Evolutionary conservation across 2,888 invertebrate genomes (phyloP).

Genomic region (Julus scandinavius): DNA sequence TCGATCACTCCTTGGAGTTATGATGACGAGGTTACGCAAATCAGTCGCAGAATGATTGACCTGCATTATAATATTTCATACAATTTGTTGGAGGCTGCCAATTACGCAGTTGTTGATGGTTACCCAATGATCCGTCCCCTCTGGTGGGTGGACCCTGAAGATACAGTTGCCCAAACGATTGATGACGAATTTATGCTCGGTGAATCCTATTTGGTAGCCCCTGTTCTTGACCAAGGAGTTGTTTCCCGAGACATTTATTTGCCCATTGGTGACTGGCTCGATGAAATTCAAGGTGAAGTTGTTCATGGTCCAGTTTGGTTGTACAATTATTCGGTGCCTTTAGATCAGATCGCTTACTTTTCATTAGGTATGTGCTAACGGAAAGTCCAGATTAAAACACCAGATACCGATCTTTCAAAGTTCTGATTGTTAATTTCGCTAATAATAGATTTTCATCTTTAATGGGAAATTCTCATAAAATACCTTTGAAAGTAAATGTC

Average conservation of each 20-base stretch:
- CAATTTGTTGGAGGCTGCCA: conserved; percentile 71
- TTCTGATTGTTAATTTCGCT: background rate
- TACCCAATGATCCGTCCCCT: conserved; percentile 82
- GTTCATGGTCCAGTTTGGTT: conserved; percentile 74
- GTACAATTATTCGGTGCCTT: conserved; percentile 74
- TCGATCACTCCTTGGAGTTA: conserved; percentile 82
- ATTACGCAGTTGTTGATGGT: conserved; percentile 72
- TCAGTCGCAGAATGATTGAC: conserved; percentile 74
- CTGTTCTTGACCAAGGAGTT: conserved; percentile 75
- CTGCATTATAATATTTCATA: conserved; percentile 74
- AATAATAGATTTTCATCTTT: background rate
- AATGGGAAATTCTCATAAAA: background rate
- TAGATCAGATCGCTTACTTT: conserved; percentile 78
- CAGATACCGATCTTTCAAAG: background rate
- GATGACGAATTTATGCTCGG: conserved; percentile 80
- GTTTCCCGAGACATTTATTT: conserved; percentile 77
- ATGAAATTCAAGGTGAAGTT: conserved; percentile 60
- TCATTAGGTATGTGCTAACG: background rate
- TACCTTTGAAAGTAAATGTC: background rate
- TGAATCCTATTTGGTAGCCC: conserved; percentile 80
- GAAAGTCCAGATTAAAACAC: background rate
- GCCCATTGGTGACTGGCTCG: conserved; percentile 78
- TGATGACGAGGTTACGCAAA: conserved; percentile 71
- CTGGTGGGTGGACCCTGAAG: conserved; percentile 84
- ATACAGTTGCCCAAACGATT: conserved; percentile 71